phyloP scores from a whole-genome alignment of 1,140 invertebrate species.

The Cherax destructor region DNA sequence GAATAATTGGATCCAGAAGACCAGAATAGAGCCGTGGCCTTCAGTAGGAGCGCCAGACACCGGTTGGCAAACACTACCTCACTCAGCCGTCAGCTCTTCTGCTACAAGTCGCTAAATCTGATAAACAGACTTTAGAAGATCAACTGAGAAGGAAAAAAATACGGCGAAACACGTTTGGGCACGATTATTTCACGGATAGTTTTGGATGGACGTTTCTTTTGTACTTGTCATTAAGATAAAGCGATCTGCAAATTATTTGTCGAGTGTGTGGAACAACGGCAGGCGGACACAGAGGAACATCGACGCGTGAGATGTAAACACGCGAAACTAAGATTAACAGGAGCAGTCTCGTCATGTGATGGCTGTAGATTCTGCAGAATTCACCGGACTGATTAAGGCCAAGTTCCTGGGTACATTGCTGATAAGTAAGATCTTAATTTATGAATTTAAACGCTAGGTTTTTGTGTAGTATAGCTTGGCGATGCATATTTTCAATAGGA shows the following conservation, averaged over 20 bases:
- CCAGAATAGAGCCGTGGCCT: neutral
- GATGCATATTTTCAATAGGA: neutral
- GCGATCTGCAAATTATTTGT: neutral
- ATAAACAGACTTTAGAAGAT: constrained; percentile 24
- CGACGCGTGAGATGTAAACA: neutral
- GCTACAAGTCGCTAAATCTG: constrained; percentile 19
- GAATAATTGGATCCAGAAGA: neutral
- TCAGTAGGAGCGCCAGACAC: too few relatives aligned
- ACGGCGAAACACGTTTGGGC: constrained; percentile 4
- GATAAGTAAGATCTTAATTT: neutral
- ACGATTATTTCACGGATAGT: neutral
- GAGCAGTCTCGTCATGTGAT: too few relatives aligned
- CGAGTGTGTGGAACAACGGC: too few relatives aligned
- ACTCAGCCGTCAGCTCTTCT: neutral
- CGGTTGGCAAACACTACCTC: neutral
- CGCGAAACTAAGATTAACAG: too few relatives aligned
- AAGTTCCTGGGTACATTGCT: neutral
- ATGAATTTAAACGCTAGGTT: neutral
- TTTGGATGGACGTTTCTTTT: neutral
- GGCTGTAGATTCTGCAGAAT: neutral
- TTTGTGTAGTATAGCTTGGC: neutral
- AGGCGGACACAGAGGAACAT: neutral
- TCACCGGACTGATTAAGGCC: neutral
- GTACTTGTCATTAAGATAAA: neutral
- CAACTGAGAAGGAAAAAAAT: too few relatives aligned